These are phyloP conservation scores for Dolomedes plantarius DNA, from an alignment of 2,888 invertebrate genomes.

Conservation along the genomic window DNA sequence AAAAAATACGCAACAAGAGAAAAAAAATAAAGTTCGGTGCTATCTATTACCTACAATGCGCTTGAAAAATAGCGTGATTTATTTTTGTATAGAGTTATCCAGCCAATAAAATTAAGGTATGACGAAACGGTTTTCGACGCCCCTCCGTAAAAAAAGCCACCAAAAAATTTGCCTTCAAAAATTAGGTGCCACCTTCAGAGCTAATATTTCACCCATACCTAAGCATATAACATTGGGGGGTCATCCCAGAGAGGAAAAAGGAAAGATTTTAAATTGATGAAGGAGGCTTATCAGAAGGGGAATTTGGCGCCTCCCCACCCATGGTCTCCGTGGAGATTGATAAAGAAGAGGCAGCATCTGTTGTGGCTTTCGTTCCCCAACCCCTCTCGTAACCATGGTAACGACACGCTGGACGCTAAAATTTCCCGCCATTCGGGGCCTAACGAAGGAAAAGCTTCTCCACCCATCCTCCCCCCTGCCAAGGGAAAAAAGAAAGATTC, in stretches of 20 bases:
- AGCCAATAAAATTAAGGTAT: conserved; percentile 6
- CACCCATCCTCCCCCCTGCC: background rate
- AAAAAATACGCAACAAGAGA: background rate
- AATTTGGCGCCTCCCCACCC: conserved; percentile 23
- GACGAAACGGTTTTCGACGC: background rate
- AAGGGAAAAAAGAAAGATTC: conserved; percentile 10
- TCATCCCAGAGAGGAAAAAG: conserved; percentile 18
- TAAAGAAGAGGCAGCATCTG: conserved; percentile 70
- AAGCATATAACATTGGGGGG: conserved; percentile 53
- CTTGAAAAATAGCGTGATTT: conserved; percentile 19
- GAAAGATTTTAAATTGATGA: conserved; percentile 69
- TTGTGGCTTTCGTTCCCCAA: conserved; percentile 59
- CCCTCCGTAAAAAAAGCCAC: background rate
- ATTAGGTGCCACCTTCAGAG: conserved; percentile 50
- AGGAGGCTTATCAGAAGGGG: conserved; percentile 66
- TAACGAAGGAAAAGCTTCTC: conserved; percentile 62
- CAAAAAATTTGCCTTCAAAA: conserved; percentile 30
- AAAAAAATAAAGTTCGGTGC: background rate
- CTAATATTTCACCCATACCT: conserved; percentile 65
- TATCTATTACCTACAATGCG: background rate
- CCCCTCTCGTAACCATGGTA: conserved; percentile 49
- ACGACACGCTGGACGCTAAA: conserved; percentile 70
- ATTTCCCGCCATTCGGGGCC: conserved; percentile 60
- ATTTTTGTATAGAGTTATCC: conserved; percentile 14
- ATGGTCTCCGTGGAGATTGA: conserved; percentile 53